Evolutionary conservation across 2,888 invertebrate genomes (phyloP).

Genomic region (Hirtodrosophila histrioides): DNA sequence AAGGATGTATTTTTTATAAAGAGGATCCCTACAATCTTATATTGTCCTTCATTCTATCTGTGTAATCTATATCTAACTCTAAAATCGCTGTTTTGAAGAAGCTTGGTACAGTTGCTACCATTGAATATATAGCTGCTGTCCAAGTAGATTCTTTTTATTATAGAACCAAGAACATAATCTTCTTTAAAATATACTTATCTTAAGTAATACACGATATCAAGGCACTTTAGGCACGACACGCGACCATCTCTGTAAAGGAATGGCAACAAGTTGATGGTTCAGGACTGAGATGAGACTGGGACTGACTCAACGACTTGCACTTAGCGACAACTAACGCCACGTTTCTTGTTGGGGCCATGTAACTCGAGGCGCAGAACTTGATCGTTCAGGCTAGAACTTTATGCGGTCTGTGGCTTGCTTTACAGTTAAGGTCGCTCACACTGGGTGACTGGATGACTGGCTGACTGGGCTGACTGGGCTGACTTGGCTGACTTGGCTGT

Average conservation of each 20-base stretch:
- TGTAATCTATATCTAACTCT: too few relatives aligned
- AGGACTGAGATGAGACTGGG: slow-evolving; percentile 36
- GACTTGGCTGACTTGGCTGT: neutral
- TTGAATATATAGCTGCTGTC: too few relatives aligned
- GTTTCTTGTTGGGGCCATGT: slow-evolving; percentile 59
- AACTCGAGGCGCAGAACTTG: slow-evolving; percentile 64
- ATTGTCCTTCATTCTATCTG: too few relatives aligned
- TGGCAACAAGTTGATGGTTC: slow-evolving; percentile 67
- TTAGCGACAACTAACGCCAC: slow-evolving; percentile 78
- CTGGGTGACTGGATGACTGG: slow-evolving; percentile 1
- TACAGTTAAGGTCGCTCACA: slow-evolving; percentile 81
- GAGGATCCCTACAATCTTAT: too few relatives aligned
- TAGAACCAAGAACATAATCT: too few relatives aligned
- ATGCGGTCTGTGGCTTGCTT: slow-evolving; percentile 64
- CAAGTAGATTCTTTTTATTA: too few relatives aligned
- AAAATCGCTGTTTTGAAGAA: too few relatives aligned
- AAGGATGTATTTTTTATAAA: too few relatives aligned
- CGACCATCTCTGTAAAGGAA: slow-evolving; percentile 33
- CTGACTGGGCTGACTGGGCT: neutral
- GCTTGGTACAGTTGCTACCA: too few relatives aligned
- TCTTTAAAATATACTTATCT: too few relatives aligned
- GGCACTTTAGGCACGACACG: slow-evolving; percentile 8
- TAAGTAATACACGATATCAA: too few relatives aligned
- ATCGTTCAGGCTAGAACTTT: slow-evolving; percentile 59
- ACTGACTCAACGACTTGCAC: slow-evolving; percentile 64